A percentile compares a stretch with the other conserved stretches of the same genome.
Conservation (phyloP, 2,888 invertebrate genomes). For the Silvanus unidentatus region DNA sequence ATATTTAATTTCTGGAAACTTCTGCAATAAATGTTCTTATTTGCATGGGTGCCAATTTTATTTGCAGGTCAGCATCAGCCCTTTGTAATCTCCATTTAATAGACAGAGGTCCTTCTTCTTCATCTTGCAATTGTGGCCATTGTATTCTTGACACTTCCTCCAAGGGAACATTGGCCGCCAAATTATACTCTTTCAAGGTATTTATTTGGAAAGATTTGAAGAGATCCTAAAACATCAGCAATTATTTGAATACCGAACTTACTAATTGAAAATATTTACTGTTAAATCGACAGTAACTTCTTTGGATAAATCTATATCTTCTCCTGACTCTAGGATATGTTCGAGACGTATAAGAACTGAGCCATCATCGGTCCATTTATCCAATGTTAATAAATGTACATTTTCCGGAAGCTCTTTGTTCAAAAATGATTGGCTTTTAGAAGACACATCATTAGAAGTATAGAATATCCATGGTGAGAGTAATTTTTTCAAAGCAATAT, state of each 20-base stretch:
- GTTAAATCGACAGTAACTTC: conserved; percentile 52
- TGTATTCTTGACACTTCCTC: conserved; percentile 43
- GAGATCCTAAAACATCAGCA: conserved; percentile 20
- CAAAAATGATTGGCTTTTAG: conserved; percentile 49
- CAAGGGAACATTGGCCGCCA: conserved; percentile 48
- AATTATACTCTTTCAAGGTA: conserved; percentile 38
- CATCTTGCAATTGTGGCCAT: conserved; percentile 19
- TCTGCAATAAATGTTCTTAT: conserved; percentile 20
- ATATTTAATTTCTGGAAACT: conserved; percentile 4
- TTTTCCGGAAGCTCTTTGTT: conserved; percentile 55
- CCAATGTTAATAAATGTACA: conserved; percentile 69
- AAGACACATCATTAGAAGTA: conserved; percentile 11
- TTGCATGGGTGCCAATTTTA: conserved; percentile 17
- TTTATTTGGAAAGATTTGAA: conserved; percentile 36
- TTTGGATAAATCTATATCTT: conserved; percentile 51
- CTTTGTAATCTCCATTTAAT: conserved; percentile 1
- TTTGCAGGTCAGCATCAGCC: conserved; percentile 6
- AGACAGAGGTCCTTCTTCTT: conserved; percentile 6
- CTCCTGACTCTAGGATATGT: conserved; percentile 61
- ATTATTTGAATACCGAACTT: conserved; percentile 22
- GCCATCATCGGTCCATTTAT: conserved; percentile 60
- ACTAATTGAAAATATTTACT: conserved; percentile 33
- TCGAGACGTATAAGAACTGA: conserved; percentile 63
- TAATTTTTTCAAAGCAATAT: conserved; percentile 10
- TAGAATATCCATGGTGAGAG: conserved; percentile 10